Base-by-base conservation (phyloP, 2,797 vertebrate species). In the Cyprinella venusta region DNA sequence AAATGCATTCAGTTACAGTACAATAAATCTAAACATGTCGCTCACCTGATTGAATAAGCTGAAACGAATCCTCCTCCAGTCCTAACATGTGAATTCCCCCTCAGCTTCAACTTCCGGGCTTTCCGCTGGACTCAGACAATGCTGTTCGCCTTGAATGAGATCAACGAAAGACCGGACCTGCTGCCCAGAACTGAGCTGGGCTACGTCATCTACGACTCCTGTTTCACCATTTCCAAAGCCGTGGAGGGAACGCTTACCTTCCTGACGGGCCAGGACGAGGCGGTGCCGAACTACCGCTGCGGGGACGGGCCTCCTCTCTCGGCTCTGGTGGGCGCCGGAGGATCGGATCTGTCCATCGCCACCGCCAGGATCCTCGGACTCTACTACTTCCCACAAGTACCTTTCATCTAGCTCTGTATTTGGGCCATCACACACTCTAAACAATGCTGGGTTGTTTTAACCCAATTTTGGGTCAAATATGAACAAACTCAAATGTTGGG, bases 81-180 rank as follows among this genome's bases (percentile, higher is more conserved):
- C 9, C 6, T 54, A 76, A 40, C 54, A 4, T 19, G 13, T 59
- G 54, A 5, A 48, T 48, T 56, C 21, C 70, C 88, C 18, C 45
- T 76, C 90, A 97, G 96, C 64, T 97, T 98, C 89, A 96, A 97
- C 90, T 96, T 95, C 81, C 89, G 93, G 0, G 94, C 95, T 15
- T 97, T 97, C 90, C 92, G 93, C 77, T 97, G 96, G 96, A 92
- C 96, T 48, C 95, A 96, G 91, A 94, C 95, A 30, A 96, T 97
- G 96, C 94, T 97, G 86, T 96, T 95, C 72, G 94, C 94, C 7
- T 94, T 97, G 61, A 75, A 94, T 0, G 95, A 97, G 91, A 95
- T 97, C 26, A 96, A 97, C 38, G 6, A 79, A 0, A 92, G 87
- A 19, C 0, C 33, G 0, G 93, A 95, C 82, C 90, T 97, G 82